Conservation (phyloP, 2,797 vertebrate species). For the Percopsis omiscomaycus region DNA sequence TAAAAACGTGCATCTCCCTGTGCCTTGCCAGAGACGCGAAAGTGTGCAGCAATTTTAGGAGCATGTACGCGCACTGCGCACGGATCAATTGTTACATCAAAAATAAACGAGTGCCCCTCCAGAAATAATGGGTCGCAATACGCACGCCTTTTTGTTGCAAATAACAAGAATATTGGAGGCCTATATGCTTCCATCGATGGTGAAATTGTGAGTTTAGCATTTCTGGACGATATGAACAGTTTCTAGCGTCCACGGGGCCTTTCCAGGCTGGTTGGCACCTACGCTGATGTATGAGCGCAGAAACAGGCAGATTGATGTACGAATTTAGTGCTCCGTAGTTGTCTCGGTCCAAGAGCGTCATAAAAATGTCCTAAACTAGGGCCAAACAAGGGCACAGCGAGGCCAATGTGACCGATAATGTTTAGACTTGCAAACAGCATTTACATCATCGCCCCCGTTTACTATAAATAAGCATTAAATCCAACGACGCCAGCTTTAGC, state of each 20-base stretch:
- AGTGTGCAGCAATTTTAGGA: too few species aligned
- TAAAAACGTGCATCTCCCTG: too few species aligned
- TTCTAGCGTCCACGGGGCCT: not conserved
- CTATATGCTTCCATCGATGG: too few species aligned
- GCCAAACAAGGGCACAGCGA: conserved; percentile 53
- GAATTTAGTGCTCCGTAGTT: conserved; percentile 10
- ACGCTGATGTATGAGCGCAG: not conserved
- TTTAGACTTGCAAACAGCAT: conserved; percentile 66
- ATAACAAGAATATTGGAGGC: too few species aligned
- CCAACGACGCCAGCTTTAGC: conserved; percentile 58
- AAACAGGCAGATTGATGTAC: too few species aligned
- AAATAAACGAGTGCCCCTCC: too few species aligned
- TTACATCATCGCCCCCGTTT: conserved; percentile 43
- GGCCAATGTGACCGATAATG: conserved; percentile 39
- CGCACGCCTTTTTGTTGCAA: too few species aligned
- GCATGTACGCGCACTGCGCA: too few species aligned
- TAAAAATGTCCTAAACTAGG: conserved; percentile 61
- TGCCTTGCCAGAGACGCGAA: too few species aligned
- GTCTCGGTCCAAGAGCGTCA: conserved; percentile 19
- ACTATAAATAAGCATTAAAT: conserved; percentile 76
- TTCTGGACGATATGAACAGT: conserved; percentile 6
- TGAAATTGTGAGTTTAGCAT: conserved; percentile 11
- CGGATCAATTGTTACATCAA: too few species aligned
- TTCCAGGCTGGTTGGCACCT: not conserved
- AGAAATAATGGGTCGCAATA: too few species aligned